These are phyloP conservation scores for Heteromormyrus szaboi DNA, from an alignment of 2,797 vertebrate species.

Conservation along the genomic window DNA sequence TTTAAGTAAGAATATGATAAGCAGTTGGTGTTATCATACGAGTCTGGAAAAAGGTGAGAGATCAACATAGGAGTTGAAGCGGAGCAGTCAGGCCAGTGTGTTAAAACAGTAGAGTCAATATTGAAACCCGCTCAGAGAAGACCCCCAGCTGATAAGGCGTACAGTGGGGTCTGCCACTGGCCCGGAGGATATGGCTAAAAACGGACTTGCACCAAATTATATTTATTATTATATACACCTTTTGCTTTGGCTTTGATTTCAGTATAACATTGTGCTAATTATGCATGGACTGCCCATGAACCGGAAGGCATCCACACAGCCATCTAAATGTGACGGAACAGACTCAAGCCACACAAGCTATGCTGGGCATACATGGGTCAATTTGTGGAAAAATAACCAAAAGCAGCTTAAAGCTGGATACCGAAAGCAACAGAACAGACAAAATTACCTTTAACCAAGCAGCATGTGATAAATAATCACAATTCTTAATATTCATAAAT, in stretches of 20 bases:
- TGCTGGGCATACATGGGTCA: background rate
- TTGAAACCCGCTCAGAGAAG: conserved; percentile 7
- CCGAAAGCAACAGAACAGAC: background rate
- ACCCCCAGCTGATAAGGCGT: conserved; percentile 16
- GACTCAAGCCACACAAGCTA: background rate
- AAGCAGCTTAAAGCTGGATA: background rate
- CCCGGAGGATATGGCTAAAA: background rate
- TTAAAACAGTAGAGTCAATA: conserved; percentile 24
- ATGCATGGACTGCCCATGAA: background rate
- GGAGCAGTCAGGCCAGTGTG: background rate
- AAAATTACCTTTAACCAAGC: background rate
- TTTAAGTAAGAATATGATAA: conserved; percentile 19
- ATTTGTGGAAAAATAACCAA: background rate
- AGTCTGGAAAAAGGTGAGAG: background rate
- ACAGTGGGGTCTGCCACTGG: conserved; percentile 15
- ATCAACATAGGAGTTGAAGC: conserved; percentile 12
- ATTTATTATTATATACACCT: background rate
- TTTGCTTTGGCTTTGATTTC: background rate
- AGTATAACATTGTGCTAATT: conserved; percentile 9
- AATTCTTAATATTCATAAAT: background rate
- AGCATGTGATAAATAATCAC: background rate
- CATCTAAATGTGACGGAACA: conserved; percentile 9
- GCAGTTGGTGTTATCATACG: conserved; percentile 14
- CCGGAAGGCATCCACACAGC: background rate
- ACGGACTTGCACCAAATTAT: background rate